Conservation (phyloP, 1,140 invertebrate genomes). For the Contarinia nasturtii region DNA sequence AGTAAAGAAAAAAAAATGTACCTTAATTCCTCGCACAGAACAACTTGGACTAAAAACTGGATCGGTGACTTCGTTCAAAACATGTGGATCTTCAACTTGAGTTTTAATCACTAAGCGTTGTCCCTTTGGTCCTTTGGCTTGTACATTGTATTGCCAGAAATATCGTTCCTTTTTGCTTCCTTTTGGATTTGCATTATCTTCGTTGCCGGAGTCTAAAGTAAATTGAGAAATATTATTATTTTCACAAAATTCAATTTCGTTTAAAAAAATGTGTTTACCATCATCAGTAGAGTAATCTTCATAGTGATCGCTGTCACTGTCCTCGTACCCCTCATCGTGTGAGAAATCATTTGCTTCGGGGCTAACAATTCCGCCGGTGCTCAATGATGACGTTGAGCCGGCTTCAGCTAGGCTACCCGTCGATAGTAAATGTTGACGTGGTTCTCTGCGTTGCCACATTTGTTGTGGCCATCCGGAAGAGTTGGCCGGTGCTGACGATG, state of each 20-base stretch:
- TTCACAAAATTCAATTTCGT: neutral
- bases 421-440: slow-evolving; percentile 66
- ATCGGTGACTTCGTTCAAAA: slow-evolving; percentile 72
- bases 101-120: slow-evolving; percentile 64
- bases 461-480: slow-evolving; percentile 45
- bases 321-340: slow-evolving; percentile 50
- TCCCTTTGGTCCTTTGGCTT: slow-evolving; percentile 94
- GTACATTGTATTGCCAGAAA: slow-evolving; percentile 98
- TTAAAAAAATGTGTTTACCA: slow-evolving; percentile 29
- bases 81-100: slow-evolving; percentile 80
- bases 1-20: slow-evolving; percentile 14
- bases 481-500: slow-evolving; percentile 59
- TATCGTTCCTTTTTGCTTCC: slow-evolving; percentile 59
- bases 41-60: slow-evolving; percentile 84
- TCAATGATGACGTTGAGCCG: slow-evolving; percentile 70
- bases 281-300: slow-evolving; percentile 68
- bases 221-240: too few species aligned
- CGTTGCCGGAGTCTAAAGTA: slow-evolving; percentile 46
- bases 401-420: slow-evolving; percentile 70
- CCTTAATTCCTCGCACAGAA: slow-evolving; percentile 76
- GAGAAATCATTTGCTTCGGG: slow-evolving; percentile 63
- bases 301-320: slow-evolving; percentile 65
- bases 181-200: slow-evolving; percentile 34
- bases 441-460: slow-evolving; percentile 68
- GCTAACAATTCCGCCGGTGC: slow-evolving; percentile 62